Base-by-base conservation (phyloP, 1,140 invertebrate genomes). In the Lamellibrachia luymesi region DNA sequence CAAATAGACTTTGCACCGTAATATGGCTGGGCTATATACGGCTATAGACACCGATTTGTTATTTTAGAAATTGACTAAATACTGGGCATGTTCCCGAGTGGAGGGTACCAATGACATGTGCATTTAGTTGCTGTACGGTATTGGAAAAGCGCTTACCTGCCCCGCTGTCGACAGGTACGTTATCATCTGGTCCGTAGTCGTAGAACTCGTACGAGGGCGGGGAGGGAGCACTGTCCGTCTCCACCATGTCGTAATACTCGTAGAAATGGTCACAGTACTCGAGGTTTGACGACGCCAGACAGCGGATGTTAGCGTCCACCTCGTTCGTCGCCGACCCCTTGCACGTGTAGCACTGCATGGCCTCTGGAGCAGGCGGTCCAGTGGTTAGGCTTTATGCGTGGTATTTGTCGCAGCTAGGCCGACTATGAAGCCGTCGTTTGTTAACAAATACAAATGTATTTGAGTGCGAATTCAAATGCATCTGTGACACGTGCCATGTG, bases 191-290 rank as follows among this genome's bases (percentile, higher is more conserved):
- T 4, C 56, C 92, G 64, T 50, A 90, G 25, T 90, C 38, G 1
- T 5, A 17, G 8, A n/a, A 38, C 27, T 80, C 92, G 93, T 91
- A 90, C 13, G 92, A 10, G 49, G 27, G 13, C 64, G 64, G 64
- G 6, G 64, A 4, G 64, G 64, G 64, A 10, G 64, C 64, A 2
- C 17, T 0, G 17, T 80, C 64, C 50, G 91, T 90, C 52, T 93
- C 93, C 22, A 93, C 93, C 90, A 92, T 22, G 38, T 27, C 38
- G 91, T 93, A 93, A 38, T 93, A 93, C 91, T 51, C 51, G 91
- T 93, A 93, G 91, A 93, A 93, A 50, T 93, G 91, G 64, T 93
- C 91, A 50, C 93, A 93, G 91, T 93, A 56, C 64, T 93, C 93
- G 7, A 93, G 51, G 49, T 93, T 51, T 2, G 93, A 91, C 25